Percentiles rank a stretch among this genome's conserved stretches.
These are phyloP conservation scores for Phylloscopus whistleri DNA, from an alignment of 2,113 vertebrate genomes.

Conservation along the genomic window DNA sequence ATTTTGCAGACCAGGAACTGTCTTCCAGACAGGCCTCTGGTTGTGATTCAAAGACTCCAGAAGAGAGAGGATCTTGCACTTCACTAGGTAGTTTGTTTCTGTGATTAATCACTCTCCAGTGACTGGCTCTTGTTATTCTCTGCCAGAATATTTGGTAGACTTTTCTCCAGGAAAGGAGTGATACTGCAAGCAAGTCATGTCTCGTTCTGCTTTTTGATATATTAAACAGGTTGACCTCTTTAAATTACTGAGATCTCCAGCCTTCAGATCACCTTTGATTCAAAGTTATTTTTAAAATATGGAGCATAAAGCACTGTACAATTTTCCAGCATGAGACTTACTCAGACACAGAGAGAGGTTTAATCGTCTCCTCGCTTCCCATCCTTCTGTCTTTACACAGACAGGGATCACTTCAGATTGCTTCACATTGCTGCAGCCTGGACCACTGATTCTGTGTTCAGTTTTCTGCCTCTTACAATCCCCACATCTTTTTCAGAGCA, in stretches of 20 bases:
- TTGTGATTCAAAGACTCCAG: slow-evolving; percentile 26
- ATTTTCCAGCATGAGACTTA: not conserved
- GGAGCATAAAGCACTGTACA: not conserved
- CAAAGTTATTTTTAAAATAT: slow-evolving; percentile 43
- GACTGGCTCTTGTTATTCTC: slow-evolving; percentile 15
- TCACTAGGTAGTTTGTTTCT: slow-evolving; percentile 18
- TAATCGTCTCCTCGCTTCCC: not conserved
- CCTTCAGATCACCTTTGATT: slow-evolving; percentile 19
- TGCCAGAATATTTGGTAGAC: slow-evolving; percentile 15
- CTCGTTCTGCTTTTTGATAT: slow-evolving; percentile 3
- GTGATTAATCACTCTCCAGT: slow-evolving; percentile 38
- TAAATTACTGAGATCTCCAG: slow-evolving; percentile 32
- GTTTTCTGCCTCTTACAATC: not conserved
- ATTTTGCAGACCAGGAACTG: not conserved
- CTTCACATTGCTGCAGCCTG: not conserved
- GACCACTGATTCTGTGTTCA: not conserved
- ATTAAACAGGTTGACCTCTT: slow-evolving; percentile 45
- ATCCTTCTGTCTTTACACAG: not conserved
- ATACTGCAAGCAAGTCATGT: slow-evolving; percentile 39
- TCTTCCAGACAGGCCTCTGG: not conserved
- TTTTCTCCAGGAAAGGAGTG: slow-evolving; percentile 14
- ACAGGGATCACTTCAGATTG: not conserved
- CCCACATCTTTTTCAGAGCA: not conserved
- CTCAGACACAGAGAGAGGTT: not conserved
- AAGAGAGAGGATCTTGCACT: slow-evolving; percentile 15